Evolutionary conservation across 2,888 invertebrate genomes (phyloP).

Genomic region (Lagria hirta): DNA sequence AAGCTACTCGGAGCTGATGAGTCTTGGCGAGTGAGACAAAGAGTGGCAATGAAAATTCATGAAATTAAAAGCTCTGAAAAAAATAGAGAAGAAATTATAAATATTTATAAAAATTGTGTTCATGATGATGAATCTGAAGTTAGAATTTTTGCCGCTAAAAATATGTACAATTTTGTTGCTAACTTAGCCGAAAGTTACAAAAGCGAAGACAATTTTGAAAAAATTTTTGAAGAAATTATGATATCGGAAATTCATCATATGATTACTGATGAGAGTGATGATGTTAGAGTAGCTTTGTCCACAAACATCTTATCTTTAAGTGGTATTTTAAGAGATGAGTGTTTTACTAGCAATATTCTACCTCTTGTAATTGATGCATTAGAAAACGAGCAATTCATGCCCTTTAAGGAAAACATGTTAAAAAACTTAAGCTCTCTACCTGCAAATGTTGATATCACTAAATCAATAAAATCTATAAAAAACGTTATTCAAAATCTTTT

Average conservation of each 20-base stretch:
- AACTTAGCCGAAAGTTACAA: constrained; percentile 38
- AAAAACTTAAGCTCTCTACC: constrained; percentile 46
- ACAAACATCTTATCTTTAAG: constrained; percentile 42
- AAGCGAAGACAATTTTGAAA: constrained; percentile 40
- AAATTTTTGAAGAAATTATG: constrained; percentile 41
- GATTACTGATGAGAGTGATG: constrained; percentile 38
- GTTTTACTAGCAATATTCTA: constrained; percentile 43
- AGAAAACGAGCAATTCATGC: constrained; percentile 41
- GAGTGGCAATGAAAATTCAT: constrained; percentile 40
- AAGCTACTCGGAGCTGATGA: constrained; percentile 34
- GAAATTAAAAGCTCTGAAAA: constrained; percentile 38
- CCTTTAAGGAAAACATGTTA: constrained; percentile 46
- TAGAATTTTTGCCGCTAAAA: constrained; percentile 39
- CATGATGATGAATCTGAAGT: constrained; percentile 44
- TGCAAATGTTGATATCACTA: constrained; percentile 40
- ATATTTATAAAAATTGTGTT: constrained; percentile 41
- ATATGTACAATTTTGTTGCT: constrained; percentile 40
- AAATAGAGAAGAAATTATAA: constrained; percentile 39
- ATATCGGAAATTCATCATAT: constrained; percentile 41
- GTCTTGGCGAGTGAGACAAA: constrained; percentile 47
- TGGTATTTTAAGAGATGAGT: constrained; percentile 39
- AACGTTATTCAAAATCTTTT: constrained; percentile 44
- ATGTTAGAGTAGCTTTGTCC: constrained; percentile 44
- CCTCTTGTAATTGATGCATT: constrained; percentile 44
- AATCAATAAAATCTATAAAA: constrained; percentile 38